Evolutionary conservation across 37 sponge, comb jelly and placozoan species (phyloP).

Genomic region (Dysidea cf. avara): DNA sequence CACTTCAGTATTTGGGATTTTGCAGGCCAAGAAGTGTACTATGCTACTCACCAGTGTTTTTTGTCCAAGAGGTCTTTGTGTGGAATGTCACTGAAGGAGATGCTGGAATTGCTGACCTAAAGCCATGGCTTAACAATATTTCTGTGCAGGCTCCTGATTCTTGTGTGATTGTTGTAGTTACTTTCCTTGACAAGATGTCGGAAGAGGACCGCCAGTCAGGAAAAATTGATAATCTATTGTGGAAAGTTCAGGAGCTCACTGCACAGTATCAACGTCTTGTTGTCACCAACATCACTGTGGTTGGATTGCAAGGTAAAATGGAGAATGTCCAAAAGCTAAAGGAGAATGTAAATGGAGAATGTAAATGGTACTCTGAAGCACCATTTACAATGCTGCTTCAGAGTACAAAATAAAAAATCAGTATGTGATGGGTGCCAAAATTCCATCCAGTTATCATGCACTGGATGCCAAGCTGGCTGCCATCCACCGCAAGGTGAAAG

Average conservation of each 20-base stretch:
- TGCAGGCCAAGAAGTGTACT: slow-evolving; percentile 94
- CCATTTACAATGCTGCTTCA: slow-evolving; percentile 83
- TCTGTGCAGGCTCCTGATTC: slow-evolving; percentile 78
- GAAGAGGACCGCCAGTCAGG: slow-evolving; percentile 47
- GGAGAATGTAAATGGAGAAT: too few relatives aligned
- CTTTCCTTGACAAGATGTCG: slow-evolving; percentile 74
- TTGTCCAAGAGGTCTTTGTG: slow-evolving; percentile 87
- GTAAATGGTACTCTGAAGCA: too few relatives aligned
- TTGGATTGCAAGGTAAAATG: slow-evolving; percentile 52
- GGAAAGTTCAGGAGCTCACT: slow-evolving; percentile 51
- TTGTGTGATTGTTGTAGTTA: slow-evolving; percentile 83
- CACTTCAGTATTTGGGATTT: slow-evolving; percentile 96
- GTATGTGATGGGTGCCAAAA: slow-evolving; percentile 72
- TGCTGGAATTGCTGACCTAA: slow-evolving; percentile 74
- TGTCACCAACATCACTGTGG: slow-evolving; percentile 52
- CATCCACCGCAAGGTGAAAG: slow-evolving; percentile 60
- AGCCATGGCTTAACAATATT: slow-evolving; percentile 92
- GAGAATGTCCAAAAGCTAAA: slow-evolving; percentile 71
- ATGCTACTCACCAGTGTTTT: slow-evolving; percentile 98
- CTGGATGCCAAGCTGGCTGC: slow-evolving; percentile 67
- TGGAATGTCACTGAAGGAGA: slow-evolving; percentile 79
- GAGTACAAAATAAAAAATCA: slow-evolving; percentile 36
- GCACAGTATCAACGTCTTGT: slow-evolving; percentile 53
- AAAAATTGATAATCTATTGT: slow-evolving; percentile 36
- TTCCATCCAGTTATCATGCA: slow-evolving; percentile 87